Base-by-base conservation (phyloP, 2,797 vertebrate genomes). In the Myotis findleyi region DNA sequence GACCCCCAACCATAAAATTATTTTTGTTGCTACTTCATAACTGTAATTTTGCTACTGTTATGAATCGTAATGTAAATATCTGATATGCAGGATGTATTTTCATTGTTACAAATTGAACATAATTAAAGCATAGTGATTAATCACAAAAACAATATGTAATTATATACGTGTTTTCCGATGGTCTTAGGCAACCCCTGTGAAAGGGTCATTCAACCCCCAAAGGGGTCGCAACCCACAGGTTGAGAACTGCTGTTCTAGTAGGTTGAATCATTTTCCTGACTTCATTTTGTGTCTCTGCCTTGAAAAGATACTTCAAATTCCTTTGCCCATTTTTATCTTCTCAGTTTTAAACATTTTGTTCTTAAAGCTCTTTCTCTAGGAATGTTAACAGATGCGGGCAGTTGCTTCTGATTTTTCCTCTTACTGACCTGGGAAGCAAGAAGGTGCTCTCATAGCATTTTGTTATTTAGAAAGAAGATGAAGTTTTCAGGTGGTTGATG, bases 271-370 rank as follows among this genome's bases (percentile, higher is more conserved):
- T 87, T 75, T 89, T 87, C 16, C 71, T 86, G 69, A 72, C 38
- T 81, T 94, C 23, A 89, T 68, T 92, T 87, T 93, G 25, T 66
- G 62, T 75, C 7, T 91, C n/a, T 94, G 38, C 51, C 79, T 95
- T 91, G 71, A 91, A 94, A 94, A 93, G 79, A 81, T 73, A 33
- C 21, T 91, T 94, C 68, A 53, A 0, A 79, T 83, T 95, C 95
- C 51, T 82, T 92, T 81, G 62, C 5, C n/a, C 17, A 75, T 82
- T 95, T 92, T 79, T 91, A 11, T 93, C 53, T 94, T 44, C 27
- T 89, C 71, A 76, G 23, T 69, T 91, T 95, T 89, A 80, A 90
- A 90, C 71, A 23, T 75, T 85, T 3, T 88, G 62, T 64, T 86
- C 47, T 68, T 47, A 86, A 87, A 71, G 0, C 30, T 83, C 77